Base-by-base conservation (phyloP, 2,797 vertebrate genomes). In the Enteromius trimaculatus region DNA sequence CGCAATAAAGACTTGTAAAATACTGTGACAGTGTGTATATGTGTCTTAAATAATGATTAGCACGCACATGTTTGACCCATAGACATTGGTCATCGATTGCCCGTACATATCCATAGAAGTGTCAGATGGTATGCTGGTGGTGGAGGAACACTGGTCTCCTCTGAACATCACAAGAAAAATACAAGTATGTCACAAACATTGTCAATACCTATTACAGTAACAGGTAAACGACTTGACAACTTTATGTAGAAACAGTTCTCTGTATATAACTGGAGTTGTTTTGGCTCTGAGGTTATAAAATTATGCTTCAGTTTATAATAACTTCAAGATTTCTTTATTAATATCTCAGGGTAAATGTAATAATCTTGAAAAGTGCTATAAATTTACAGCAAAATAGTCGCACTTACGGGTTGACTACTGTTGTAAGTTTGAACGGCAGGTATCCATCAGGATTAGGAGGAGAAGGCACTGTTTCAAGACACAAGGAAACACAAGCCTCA, bases 391-490 rank as follows among this genome's bases (percentile, higher is more conserved):
- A 21, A 26, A 14, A 60, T 0, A 70, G 34, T 26, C 14, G 6
- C 55, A 86, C 88, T 81, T 79, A 88, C 88, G 74, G 11, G 5
- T 80, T 76, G 76, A 88, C 84, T 29, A 87, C 86, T 11, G 86
- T 88, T 70, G 84, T 87, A 58, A 87, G 76, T 55, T 87, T 88
- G 77, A 88, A 86, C 1, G 86, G 88, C 77, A 88, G 53, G 42
- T 88, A 88, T 87, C 88, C 88, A 23, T 86, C 88, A 2, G 86
- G 76, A 19, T 80, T 23, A 37, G 82, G 79, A 0, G 80, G 31
- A 75, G 81, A 65, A 4, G 69, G 39, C 64, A 84, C 86, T 87
- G 68, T 81, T 34, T 47, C 19, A 68, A 10, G 13, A 53, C 26
- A 80, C 23, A 39, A 77, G 65, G 14, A 64, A 72, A 79, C 8